phyloP scores from a whole-genome alignment of 1,140 invertebrate species.

The Pantala flavescens region DNA sequence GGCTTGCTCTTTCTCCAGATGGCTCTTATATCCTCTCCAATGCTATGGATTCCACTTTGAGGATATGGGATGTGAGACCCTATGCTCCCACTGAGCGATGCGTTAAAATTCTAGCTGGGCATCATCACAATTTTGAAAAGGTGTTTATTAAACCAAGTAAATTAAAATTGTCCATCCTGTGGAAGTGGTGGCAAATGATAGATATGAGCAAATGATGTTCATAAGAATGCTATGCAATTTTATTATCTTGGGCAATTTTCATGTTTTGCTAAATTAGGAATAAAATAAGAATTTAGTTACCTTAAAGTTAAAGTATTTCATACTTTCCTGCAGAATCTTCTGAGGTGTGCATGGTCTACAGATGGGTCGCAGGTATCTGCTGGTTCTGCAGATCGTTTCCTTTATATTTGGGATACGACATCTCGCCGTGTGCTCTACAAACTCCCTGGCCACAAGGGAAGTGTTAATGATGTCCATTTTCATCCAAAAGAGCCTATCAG shows the following conservation, averaged over 20 bases:
- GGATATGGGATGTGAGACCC: constrained; percentile 61
- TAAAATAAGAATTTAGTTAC: constrained; percentile 11
- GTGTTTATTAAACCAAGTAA: constrained; percentile 39
- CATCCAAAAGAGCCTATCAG: constrained; percentile 89
- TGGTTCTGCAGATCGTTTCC: constrained; percentile 89
- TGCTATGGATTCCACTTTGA: constrained; percentile 90
- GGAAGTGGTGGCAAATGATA: no score
- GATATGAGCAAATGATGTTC: background rate
- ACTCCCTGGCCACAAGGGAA: constrained; percentile 94
- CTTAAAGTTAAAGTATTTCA: no score
- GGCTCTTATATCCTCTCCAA: constrained; percentile 92
- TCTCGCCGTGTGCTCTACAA: constrained; percentile 87
- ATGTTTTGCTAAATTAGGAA: background rate
- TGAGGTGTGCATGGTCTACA: constrained; percentile 79
- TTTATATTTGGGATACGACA: constrained; percentile 96
- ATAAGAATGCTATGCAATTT: constrained; percentile 17
- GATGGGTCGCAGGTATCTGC: constrained; percentile 76
- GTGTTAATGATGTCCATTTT: constrained; percentile 94
- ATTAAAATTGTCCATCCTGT: no score
- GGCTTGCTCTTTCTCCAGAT: constrained; percentile 82
- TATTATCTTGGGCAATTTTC: no score
- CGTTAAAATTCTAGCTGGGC: constrained; percentile 83
- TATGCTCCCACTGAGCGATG: constrained; percentile 79
- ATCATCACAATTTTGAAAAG: constrained; percentile 98
- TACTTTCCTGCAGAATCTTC: constrained; percentile 48